Conservation (phyloP, 2,888 invertebrate genomes). For the Eristalis tenax region DNA sequence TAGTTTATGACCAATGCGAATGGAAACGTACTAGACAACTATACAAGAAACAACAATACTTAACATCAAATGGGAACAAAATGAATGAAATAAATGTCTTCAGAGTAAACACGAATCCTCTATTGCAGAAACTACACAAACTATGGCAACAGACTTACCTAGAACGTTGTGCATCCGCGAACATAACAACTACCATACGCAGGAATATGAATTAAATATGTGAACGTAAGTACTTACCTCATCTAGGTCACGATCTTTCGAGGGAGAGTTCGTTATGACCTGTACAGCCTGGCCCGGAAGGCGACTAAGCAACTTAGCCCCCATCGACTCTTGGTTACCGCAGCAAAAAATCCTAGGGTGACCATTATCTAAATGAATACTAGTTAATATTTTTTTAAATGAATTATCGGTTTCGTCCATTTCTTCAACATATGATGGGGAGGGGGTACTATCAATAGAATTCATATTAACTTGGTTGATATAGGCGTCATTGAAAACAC, state of each 20-base stretch:
- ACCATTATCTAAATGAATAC: conserved; percentile 79
- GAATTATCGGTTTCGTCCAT: conserved; percentile 80
- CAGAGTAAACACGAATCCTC: neutral
- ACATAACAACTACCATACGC: neutral
- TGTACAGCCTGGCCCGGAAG: conserved; percentile 89
- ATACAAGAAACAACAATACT: neutral
- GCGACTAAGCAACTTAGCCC: conserved; percentile 75
- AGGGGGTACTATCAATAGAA: conserved; percentile 81
- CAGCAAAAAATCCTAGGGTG: conserved; percentile 80
- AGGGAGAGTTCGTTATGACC: conserved; percentile 82
- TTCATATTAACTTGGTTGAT: conserved; percentile 81
- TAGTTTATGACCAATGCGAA: neutral
- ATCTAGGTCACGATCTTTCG: conserved; percentile 34
- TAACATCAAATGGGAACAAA: neutral
- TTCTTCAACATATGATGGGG: conserved; percentile 73
- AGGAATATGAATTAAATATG: neutral
- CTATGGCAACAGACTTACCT: neutral
- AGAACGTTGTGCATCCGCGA: neutral
- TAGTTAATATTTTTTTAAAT: conserved; percentile 76
- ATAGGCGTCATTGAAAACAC: conserved; percentile 81
- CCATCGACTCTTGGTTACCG: conserved; percentile 74
- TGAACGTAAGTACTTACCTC: conserved; percentile 55
- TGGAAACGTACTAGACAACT: neutral
- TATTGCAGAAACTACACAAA: neutral
- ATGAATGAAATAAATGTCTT: neutral